Percentiles rank a stretch among this genome's conserved stretches.
phyloP scores from a whole-genome alignment of 2,797 vertebrate species.

The Craterocephalus amniculus region DNA sequence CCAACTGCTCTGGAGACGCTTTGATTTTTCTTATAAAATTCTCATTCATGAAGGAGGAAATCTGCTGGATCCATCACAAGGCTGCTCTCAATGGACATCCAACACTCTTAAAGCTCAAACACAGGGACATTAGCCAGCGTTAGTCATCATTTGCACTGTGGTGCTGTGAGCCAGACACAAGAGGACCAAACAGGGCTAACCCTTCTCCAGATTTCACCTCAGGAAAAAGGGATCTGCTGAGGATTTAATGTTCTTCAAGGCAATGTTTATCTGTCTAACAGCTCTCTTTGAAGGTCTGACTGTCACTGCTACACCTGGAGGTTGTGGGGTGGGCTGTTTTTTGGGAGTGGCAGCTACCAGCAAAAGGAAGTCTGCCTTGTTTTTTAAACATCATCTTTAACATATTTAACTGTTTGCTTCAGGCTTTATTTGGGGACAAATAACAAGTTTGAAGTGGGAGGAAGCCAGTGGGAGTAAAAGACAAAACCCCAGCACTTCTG shows the following conservation, averaged over 20 bases:
- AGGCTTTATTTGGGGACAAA: conserved; percentile 51
- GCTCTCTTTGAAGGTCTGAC: conserved; percentile 69
- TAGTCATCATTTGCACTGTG: conserved; percentile 42
- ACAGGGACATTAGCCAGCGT: conserved; percentile 36
- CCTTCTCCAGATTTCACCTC: conserved; percentile 69
- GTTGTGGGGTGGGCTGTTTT: conserved; percentile 24
- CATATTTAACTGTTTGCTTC: conserved; percentile 39
- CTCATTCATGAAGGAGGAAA: conserved; percentile 63
- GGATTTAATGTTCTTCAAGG: conserved; percentile 70
- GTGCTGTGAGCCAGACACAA: conserved; percentile 57
- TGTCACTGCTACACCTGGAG: conserved; percentile 72
- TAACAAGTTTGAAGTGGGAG: not conserved
- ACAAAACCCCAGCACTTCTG: not conserved
- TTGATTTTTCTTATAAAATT: conserved; percentile 48
- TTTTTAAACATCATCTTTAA: conserved; percentile 39
- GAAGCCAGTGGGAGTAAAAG: not conserved
- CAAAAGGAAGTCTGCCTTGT: conserved; percentile 55
- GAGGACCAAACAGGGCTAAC: conserved; percentile 70
- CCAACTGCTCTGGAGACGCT: conserved; percentile 64
- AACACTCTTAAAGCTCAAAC: conserved; percentile 44
- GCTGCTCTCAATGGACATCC: conserved; percentile 30
- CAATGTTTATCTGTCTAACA: conserved; percentile 69
- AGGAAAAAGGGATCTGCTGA: conserved; percentile 72
- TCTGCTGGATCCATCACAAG: conserved; percentile 48
- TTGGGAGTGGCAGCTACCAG: conserved; percentile 53